These are phyloP conservation scores for Agonum fuliginosum DNA, from an alignment of 2,888 invertebrate species.

Conservation along the genomic window DNA sequence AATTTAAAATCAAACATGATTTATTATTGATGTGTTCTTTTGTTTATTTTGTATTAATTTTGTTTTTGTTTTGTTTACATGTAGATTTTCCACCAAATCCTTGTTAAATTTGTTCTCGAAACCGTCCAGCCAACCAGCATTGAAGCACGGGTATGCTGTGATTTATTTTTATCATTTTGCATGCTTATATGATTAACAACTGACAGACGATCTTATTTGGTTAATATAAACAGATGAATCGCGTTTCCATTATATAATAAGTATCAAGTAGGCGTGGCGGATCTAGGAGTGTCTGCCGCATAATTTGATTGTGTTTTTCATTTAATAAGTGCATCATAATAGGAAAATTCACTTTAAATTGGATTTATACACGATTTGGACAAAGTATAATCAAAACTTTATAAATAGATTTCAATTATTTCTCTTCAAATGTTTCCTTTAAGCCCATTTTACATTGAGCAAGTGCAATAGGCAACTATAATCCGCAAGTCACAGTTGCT, in stretches of 20 bases:
- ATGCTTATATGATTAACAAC: conserved; percentile 1
- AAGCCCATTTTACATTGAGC: too few species aligned
- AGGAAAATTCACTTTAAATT: conserved; percentile 6
- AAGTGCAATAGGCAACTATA: too few species aligned
- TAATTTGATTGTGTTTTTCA: conserved; percentile 38
- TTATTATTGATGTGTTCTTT: conserved; percentile 43
- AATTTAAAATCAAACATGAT: too few species aligned
- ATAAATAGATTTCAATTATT: conserved; percentile 22
- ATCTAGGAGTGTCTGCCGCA: conserved; percentile 40
- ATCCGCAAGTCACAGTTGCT: too few species aligned
- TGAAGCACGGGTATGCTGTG: conserved; percentile 82
- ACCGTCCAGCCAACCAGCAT: conserved; percentile 78
- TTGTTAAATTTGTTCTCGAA: conserved; percentile 82
- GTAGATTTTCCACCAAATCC: conserved; percentile 84
- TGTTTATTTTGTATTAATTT: conserved; percentile 61
- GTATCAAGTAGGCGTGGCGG: conserved; percentile 26
- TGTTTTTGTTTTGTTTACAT: conserved; percentile 72
- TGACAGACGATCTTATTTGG: not conserved
- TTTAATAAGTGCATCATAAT: conserved; percentile 30
- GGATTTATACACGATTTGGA: not conserved
- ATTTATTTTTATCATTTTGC: conserved; percentile 63
- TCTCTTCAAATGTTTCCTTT: not conserved
- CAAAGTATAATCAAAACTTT: not conserved
- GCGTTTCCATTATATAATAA: conserved; percentile 24
- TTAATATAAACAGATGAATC: conserved; percentile 35